These are phyloP conservation scores for Anodontia alba DNA, from an alignment of 2,888 invertebrate species.

Conservation along the genomic window DNA sequence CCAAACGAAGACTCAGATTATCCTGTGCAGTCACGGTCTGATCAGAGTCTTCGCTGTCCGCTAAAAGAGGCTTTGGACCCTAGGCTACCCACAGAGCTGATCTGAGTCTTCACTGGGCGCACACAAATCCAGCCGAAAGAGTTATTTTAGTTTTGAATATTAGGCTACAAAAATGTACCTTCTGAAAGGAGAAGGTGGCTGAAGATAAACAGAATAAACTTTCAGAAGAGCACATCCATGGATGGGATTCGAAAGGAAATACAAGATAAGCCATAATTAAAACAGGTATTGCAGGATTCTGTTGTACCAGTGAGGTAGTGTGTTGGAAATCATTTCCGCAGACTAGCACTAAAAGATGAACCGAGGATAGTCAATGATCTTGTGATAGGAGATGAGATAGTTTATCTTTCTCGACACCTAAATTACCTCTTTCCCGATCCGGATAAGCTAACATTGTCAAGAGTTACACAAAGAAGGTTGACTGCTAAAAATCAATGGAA, in stretches of 20 bases:
- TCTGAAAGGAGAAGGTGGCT: not conserved
- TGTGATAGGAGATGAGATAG: constrained; percentile 30
- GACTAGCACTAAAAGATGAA: constrained; percentile 38
- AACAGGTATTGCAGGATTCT: constrained; percentile 23
- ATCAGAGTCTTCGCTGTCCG: not conserved
- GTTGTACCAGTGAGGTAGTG: constrained; percentile 21
- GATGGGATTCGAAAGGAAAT: not conserved
- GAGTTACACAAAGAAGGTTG: constrained; percentile 28
- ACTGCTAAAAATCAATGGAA: constrained; percentile 12
- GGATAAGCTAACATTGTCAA: constrained; percentile 33
- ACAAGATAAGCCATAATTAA: not conserved
- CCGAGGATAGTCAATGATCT: constrained; percentile 23
- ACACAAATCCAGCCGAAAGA: too few species aligned
- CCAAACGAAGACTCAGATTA: not conserved
- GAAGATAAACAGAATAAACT: not conserved
- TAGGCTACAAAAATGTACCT: constrained; percentile 37
- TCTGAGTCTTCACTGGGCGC: not conserved
- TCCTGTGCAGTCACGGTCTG: not conserved
- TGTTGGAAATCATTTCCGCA: constrained; percentile 20
- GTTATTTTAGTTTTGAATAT: constrained; percentile 49
- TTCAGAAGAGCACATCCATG: constrained; percentile 34
- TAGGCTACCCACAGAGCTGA: too few species aligned
- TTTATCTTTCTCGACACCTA: constrained; percentile 25
- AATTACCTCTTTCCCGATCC: constrained; percentile 47
- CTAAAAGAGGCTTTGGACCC: not conserved